Evolutionary conservation across 2,888 invertebrate genomes (phyloP), one percentile per base, ranked within the genome.

Genomic region (Rugalucina vietnamica): DNA sequence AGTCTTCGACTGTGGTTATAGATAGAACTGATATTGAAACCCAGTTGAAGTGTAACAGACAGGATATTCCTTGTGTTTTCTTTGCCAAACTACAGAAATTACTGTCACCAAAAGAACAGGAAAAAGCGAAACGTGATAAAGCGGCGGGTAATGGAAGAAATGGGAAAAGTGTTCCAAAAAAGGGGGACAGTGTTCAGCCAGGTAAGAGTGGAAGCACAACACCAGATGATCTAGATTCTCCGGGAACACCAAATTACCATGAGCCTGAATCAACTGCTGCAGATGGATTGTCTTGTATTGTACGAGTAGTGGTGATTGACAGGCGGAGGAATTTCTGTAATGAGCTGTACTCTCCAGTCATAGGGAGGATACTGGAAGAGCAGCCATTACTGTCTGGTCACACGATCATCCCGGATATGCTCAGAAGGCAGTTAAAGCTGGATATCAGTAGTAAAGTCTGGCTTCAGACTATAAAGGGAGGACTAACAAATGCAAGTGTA

Each of bases 271-370:
- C 60, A 2, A 65, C 77, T 3, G 69, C 74, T 12, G 75, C 75
- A 8, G 50, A 49, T 36, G 27, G 50, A 32, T 39, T 87, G 10
- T 78, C 81, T 36, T 90, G 90, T 76, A 80, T 91, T 77, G 92
- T 93, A 0, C 81, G 92, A 37, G 93, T 93, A 10, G 87, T 93
- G n/a, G 89, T 90, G 21, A 86, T 93, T 24, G 91, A 92, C 57
- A 84, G 88, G 49, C 85, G 90, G 69, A 86, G 89, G 10, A 85
- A 87, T 36, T 57, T 89, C 34, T 86, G 90, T 49, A 84, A 88
- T 32, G 81, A 89, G 24, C 74, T 76, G 0, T 91, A 87, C 84
- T 77, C 86, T 8, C 73, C 79, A 8, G 83, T 90, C 57, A 86
- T 91, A 0, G 73, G 85, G 76, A 82, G 85, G 27, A 76, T 92